Evolutionary conservation across 2,797 vertebrate species (phyloP).

Genomic region (Petrocephalus sullivani): DNA sequence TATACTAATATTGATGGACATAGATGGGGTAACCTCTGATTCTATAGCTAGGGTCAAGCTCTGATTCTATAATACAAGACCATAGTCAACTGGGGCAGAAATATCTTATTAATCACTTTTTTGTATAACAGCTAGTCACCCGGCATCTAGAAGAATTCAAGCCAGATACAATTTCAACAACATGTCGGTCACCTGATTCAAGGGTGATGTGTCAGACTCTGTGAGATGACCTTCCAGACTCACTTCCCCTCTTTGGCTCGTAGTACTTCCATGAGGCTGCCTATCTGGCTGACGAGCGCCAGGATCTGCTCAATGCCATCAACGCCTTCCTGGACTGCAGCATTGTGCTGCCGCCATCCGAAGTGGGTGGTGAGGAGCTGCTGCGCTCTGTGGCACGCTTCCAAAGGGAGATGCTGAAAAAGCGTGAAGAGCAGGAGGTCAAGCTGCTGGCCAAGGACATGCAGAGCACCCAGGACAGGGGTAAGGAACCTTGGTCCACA

Average conservation of each 20-base stretch:
- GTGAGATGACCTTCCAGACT: neutral
- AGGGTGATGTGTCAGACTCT: neutral
- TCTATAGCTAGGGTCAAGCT: neutral
- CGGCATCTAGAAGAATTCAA: neutral
- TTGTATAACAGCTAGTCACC: neutral
- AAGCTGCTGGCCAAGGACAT: constrained; percentile 69
- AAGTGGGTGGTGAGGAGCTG: constrained; percentile 86
- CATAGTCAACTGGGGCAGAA: neutral
- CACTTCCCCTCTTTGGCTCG: neutral
- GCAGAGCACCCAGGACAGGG: constrained; percentile 79
- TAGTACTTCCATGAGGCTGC: constrained; percentile 92
- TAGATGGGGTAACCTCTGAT: too few species aligned
- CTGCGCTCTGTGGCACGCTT: constrained; percentile 87
- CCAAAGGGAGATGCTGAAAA: constrained; percentile 89
- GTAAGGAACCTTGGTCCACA: constrained; percentile 44
- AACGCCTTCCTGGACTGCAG: constrained; percentile 96
- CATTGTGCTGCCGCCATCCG: constrained; percentile 87
- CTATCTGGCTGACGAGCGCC: constrained; percentile 86
- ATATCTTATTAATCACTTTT: neutral
- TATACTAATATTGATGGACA: neutral
- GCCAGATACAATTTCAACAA: neutral
- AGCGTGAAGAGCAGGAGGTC: constrained; percentile 79
- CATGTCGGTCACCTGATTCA: neutral
- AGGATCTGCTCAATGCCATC: constrained; percentile 87
- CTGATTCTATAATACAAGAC: neutral